Percentiles rank a stretch among this genome's conserved stretches.
Conservation (phyloP, 2,113 vertebrate genomes). For the Silurus meridionalis region DNA sequence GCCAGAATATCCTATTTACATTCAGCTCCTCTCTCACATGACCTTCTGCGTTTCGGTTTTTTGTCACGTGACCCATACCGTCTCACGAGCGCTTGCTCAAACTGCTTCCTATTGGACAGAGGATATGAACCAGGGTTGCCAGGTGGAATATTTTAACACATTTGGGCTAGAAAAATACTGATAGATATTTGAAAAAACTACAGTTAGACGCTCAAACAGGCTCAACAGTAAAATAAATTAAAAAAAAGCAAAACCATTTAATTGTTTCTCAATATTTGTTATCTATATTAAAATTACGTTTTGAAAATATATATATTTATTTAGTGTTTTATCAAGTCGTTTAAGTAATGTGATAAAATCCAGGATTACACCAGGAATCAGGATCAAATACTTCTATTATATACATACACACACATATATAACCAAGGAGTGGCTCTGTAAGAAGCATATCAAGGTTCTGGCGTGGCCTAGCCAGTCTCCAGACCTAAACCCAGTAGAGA, state of each 20-base stretch:
- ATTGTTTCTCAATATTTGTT: neutral
- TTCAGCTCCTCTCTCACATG: neutral
- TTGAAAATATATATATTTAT: neutral
- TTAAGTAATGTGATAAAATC: no score
- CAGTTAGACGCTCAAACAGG: neutral
- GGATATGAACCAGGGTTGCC: neutral
- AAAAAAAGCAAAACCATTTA: neutral
- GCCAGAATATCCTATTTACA: neutral
- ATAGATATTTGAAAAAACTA: neutral
- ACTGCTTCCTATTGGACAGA: neutral
- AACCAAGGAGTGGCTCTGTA: no score
- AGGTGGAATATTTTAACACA: neutral
- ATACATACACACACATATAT: no score
- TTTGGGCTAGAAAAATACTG: neutral
- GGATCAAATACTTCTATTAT: no score
- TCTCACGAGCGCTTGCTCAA: neutral
- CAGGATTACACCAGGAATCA: no score
- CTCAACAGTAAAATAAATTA: neutral
- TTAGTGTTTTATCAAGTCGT: neutral
- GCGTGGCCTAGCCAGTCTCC: no score
- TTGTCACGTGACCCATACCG: neutral
- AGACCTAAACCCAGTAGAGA: no score
- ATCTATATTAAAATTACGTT: neutral
- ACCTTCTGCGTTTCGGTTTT: neutral
- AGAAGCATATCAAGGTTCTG: no score